Percentiles rank a stretch among this genome's conserved stretches.
phyloP scores from a whole-genome alignment of 2,113 vertebrate species.

The Hirundichthys speculiger region DNA sequence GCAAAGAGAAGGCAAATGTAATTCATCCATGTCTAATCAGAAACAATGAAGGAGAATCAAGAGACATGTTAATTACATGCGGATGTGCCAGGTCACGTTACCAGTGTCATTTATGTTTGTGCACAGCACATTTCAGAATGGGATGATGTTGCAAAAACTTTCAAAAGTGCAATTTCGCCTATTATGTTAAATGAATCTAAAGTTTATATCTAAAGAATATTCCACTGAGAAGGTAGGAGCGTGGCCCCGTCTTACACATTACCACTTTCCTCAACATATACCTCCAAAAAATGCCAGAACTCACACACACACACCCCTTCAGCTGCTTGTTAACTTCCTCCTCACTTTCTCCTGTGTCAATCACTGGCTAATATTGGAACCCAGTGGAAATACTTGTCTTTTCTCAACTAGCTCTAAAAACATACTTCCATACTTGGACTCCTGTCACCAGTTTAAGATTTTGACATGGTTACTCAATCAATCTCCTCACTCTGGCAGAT shows the following conservation, averaged over 20 bases:
- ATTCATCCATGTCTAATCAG: slow-evolving; percentile 63
- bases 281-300: slow-evolving; percentile 13
- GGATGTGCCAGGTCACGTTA: background rate
- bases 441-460: slow-evolving; percentile 7
- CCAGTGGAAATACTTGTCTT: background rate
- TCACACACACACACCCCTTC: slow-evolving; percentile 2
- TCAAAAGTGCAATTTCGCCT: no score
- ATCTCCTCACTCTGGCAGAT: background rate
- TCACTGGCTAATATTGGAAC: background rate
- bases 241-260: no score
- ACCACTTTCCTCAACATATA: slow-evolving; percentile 1
- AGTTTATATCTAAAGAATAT: no score
- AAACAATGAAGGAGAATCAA: slow-evolving; percentile 46
- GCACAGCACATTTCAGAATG: background rate
- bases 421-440: background rate
- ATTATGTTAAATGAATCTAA: no score
- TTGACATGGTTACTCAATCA: background rate
- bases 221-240: no score
- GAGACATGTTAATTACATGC: slow-evolving; percentile 31
- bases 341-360: background rate
- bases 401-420: background rate
- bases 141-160: background rate
- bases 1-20: slow-evolving; percentile 47
- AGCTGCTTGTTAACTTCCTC: slow-evolving; percentile 15
- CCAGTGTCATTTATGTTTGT: background rate